Base-by-base conservation (phyloP, 1,140 invertebrate genomes). In the Atta texana region DNA sequence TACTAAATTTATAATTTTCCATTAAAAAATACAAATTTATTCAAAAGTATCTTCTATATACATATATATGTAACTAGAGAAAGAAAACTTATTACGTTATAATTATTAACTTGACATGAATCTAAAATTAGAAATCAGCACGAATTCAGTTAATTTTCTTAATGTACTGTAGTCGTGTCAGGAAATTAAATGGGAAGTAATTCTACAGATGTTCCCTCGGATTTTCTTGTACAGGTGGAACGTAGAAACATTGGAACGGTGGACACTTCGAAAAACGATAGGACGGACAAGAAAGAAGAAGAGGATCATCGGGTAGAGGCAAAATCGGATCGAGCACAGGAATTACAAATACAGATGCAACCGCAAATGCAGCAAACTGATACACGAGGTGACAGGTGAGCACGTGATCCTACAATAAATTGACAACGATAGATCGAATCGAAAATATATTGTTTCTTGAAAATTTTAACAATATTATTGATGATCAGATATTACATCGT, bases 341-440 rank as follows among this genome's bases (percentile, higher is more conserved):
- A 85, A 63, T 57, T 74, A 55, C 81, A 64, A 63, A 77, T 59
- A n/a, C 89, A 89, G 24, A 63, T 81, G 68, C 84, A 89, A 57
- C 57, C 80, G 12, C 89, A 91, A 49, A 31, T 76, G 21, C 82
- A 86, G 5, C 53, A 84, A 1, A 31, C 21, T 7, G 80, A 89
- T 80, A 87, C 78, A 84, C 86, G 69, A 88, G 12, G 24, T 21
- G 86, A 88, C 75, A 91, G 91, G 91, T 92, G 18, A 90, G 89
- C 72, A 86, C 66, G 88, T 64, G 44, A 89, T 87, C 21, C 21
- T 44, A 55, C n/a, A 49, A 44, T 51, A 57, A 72, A 69, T 44
- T 8, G 12, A 39, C 31, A 51, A 34, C 10, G 49, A 77, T n/a
- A 49, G 55, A 12, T n/a, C 31, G 34, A 16, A 64, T 21, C 55